A percentile compares a stretch with the other conserved stretches of the same genome.
Conservation (phyloP, 2,113 vertebrate genomes). For the Mandrillus leucophaeus region DNA sequence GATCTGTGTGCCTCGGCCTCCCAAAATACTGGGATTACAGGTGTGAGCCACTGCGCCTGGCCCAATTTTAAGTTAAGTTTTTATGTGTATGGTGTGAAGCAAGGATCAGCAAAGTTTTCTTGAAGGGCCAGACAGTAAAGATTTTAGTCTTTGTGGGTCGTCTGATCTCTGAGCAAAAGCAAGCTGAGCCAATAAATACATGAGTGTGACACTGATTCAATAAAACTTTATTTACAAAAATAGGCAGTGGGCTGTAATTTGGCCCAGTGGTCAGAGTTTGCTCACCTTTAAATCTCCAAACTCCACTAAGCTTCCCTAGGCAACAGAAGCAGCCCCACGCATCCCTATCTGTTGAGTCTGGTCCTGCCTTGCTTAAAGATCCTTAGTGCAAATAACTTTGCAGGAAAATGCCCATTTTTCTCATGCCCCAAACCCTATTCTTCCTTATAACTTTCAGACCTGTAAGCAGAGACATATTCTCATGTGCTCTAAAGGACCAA, state of each 20-base stretch:
- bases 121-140: neutral
- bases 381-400: neutral
- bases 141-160: neutral
- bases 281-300: neutral
- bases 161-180: neutral
- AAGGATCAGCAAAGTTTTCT: neutral
- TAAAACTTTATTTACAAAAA: constrained; percentile 51
- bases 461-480: neutral
- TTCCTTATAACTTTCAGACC: neutral
- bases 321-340: neutral
- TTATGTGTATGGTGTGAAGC: neutral
- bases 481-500: neutral
- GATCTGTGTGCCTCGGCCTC: too few relatives aligned
- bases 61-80: neutral
- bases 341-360: neutral
- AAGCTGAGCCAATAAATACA: neutral
- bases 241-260: neutral
- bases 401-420: neutral
- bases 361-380: neutral
- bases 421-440: neutral
- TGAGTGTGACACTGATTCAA: neutral
- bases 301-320: neutral
- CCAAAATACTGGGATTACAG: too few relatives aligned
- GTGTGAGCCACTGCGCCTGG: too few relatives aligned
- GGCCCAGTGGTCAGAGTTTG: neutral